Evolutionary conservation across 2,797 vertebrate genomes (phyloP).

Genomic region (Calcarius lapponicus): DNA sequence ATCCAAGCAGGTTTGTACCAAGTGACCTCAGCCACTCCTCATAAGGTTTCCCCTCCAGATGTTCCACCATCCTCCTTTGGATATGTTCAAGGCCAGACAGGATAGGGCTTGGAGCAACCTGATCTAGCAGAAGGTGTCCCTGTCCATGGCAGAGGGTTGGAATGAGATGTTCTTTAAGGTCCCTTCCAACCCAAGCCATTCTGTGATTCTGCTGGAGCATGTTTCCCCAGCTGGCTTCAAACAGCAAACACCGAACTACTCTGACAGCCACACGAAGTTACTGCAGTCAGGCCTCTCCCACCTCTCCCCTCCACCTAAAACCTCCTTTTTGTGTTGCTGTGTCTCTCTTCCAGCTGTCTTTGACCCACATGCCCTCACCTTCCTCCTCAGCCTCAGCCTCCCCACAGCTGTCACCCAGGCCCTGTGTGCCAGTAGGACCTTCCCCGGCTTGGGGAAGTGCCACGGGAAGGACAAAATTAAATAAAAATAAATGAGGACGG

Average conservation of each 20-base stretch:
- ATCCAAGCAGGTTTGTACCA: not conserved
- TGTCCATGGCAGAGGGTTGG: not conserved
- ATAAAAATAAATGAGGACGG: accelerated
- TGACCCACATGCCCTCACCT: accelerated
- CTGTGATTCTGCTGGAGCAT: accelerated
- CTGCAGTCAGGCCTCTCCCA: not conserved
- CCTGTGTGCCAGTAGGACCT: no score
- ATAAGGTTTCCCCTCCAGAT: not conserved
- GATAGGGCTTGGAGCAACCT: not conserved
- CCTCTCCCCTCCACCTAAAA: not conserved
- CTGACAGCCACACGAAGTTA: accelerated
- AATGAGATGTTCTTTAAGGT: not conserved
- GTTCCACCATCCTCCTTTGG: not conserved
- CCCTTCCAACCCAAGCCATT: not conserved
- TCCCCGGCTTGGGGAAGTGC: accelerated
- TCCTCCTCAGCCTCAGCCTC: not conserved
- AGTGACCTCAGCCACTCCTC: not conserved
- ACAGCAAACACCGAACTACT: not conserved
- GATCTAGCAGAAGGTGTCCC: not conserved
- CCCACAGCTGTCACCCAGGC: accelerated
- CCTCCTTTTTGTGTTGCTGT: not conserved
- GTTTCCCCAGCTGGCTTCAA: not conserved
- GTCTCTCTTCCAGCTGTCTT: not conserved
- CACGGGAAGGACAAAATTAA: accelerated
- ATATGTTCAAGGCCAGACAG: not conserved